phyloP scores from a whole-genome alignment of 2,888 invertebrate genomes.

The Drosophila fungiperda region DNA sequence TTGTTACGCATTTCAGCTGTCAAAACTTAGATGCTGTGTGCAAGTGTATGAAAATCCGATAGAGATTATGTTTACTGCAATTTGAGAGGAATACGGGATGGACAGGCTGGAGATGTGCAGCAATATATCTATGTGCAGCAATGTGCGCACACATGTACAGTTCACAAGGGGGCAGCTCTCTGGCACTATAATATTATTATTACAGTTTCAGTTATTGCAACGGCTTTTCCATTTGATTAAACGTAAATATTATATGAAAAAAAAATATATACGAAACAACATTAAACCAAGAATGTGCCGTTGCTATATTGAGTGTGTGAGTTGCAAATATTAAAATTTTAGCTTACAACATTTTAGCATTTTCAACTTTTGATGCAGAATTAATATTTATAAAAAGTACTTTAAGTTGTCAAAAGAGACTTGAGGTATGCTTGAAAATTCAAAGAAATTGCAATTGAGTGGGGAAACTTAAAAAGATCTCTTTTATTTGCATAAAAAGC shows the following conservation, averaged over 20 bases:
- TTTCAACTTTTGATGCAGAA: too few relatives aligned
- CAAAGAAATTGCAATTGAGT: not conserved
- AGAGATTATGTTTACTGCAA: conserved; percentile 47
- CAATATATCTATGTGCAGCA: conserved; percentile 9
- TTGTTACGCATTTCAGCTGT: too few relatives aligned
- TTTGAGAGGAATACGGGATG: conserved; percentile 10
- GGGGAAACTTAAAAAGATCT: not conserved
- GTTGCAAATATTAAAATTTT: not conserved
- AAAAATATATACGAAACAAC: conserved; percentile 3
- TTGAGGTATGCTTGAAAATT: conserved; percentile 5
- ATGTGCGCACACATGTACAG: conserved; percentile 5
- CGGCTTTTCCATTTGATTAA: conserved; percentile 83
- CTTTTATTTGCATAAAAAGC: conserved; percentile 11
- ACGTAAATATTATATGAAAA: conserved; percentile 77
- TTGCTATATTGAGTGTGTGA: not conserved
- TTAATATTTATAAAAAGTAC: too few relatives aligned
- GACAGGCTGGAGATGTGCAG: conserved; percentile 5
- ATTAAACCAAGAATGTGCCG: conserved; percentile 6
- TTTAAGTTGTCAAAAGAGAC: not conserved
- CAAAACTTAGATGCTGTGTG: not conserved
- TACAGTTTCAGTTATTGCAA: conserved; percentile 71
- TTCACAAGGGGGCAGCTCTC: conserved; percentile 28
- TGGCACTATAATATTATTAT: conserved; percentile 51
- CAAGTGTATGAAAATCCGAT: conserved; percentile 24
- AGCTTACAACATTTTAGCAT: not conserved